Evolutionary conservation across 2,888 invertebrate species (phyloP), one percentile per base, ranked within the genome.

Genomic region (Dilophus febrilis): DNA sequence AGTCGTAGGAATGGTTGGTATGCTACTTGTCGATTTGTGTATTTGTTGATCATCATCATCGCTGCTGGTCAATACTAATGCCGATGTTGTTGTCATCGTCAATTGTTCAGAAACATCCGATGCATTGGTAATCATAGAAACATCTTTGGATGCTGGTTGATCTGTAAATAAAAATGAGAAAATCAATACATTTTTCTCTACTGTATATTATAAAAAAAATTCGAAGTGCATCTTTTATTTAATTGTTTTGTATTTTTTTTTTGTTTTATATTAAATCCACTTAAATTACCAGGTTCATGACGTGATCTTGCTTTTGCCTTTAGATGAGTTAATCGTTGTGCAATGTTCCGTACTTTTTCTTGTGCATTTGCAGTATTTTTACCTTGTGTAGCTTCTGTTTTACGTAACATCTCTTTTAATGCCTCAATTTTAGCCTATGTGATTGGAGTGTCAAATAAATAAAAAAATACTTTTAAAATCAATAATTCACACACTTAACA

Each of bases 321-420:
- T 16, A 56, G 39, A 45, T 52, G 49, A 32, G 51, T 51, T 28
- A 57, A 44, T 38, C 55, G 50, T 47, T 54, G 51, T 10, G 56
- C 55, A 44, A 57, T 56, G 43, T 53, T 54, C 47, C 52, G 54
- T 1, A 54, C 56, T 45, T 56, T 57, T 45, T 56, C 56, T 39
- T 57, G 53, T 2, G 55, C 50, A 30, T 50, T 51, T 37, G 53
- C 51, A 41, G 52, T 55, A 33, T 52, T 53, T 37, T 52, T 53
- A 32, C 53, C 56, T 35, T 56, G 55, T 14, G 51, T 52, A 31
- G 47, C 50, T 44, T 53, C 56, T 8, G 56, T 53, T 45, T 55
- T 53, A 32, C 53, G 49, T 8, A 55, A 55, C 27, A 57, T 45
- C 44, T 56, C 53, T 42, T 55, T 56, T 7, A 57, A 46, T 6